Evolutionary conservation across 2,113 vertebrate genomes (phyloP), one percentile per base, ranked within the genome.

Genomic region (Atherinomorus stipes): DNA sequence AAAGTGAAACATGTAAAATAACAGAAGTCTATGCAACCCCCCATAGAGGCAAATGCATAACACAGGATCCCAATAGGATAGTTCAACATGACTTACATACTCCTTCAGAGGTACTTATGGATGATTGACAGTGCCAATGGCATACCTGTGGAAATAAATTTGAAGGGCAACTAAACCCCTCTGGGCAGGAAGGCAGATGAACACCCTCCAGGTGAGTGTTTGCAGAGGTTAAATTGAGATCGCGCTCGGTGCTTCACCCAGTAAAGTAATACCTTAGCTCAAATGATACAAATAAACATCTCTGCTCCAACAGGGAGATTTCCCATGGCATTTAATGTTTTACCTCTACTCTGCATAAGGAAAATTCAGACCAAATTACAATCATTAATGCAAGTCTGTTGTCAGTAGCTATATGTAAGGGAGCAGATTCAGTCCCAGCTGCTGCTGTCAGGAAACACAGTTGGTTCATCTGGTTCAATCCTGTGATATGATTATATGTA

Each of bases 61-160:
- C 58, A 31, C 16, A 49, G 45, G 25, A 16, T 69, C n/a, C 63
- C 64, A 10, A 34, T 7, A 8, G 31, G 12, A 22, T 44, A 64
- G 56, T 11, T 18, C 31, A 11, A 69, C 62, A 76, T 63, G 69
- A 76, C 21, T 42, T 34, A 51, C 52, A 73, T 31, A 34, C 74
- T 60, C n/a, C 58, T 72, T 76, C 59, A 64, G 19, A 71, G 25
- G 61, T 64, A 64, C 71, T 71, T 34, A 4, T 13, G 67, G 62
- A 61, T 84, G 83, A 84, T 51, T 82, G 81, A 81, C 83, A 65
- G 53, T 3, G 45, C 69, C 54, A 56, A 26, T 56, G 68, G 78
- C 59, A 64, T 64, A 76, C 64, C 42, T 15, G 11, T 50, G 51
- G 47, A 64, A 76, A 63, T 38, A 28, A n/a, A 47, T 81, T 49